Percentiles rank a stretch among this genome's conserved stretches.
phyloP scores from a whole-genome alignment of 2,113 vertebrate genomes.

The Uropsilus gracilis region DNA sequence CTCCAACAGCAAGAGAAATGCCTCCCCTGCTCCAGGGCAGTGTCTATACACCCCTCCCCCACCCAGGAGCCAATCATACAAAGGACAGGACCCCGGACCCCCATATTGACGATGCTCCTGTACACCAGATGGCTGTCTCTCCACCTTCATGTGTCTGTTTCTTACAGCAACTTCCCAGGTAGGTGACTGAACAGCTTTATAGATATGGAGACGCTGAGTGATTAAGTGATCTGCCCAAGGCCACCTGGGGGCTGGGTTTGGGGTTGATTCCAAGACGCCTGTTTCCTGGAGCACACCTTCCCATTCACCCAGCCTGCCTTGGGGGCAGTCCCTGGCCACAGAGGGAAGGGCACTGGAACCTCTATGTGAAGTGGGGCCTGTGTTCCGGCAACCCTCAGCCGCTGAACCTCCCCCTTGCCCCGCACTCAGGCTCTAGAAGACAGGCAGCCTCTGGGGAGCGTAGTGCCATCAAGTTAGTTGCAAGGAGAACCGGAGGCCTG shows the following conservation, averaged over 20 bases:
- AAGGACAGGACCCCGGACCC: not conserved
- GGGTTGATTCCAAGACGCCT: not conserved
- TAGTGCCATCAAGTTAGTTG: not conserved
- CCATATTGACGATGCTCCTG: not conserved
- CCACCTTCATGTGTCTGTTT: not conserved
- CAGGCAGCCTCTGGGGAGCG: too few relatives aligned
- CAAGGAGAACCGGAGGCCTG: not conserved
- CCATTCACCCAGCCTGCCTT: not conserved
- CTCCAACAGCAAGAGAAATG: not conserved
- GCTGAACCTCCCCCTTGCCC: not conserved
- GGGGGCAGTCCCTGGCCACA: rapidly evolving
- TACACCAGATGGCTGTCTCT: too few relatives aligned
- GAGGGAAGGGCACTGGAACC: not conserved
- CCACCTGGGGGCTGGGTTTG: not conserved
- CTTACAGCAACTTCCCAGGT: not conserved
- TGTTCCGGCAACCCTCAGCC: not conserved
- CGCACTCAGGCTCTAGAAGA: not conserved
- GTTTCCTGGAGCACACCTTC: not conserved
- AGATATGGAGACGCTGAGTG: not conserved
- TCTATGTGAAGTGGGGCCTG: not conserved
- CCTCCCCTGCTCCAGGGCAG: not conserved
- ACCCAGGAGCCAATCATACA: too few relatives aligned
- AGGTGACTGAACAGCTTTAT: not conserved
- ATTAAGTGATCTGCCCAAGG: not conserved
- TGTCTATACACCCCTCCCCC: too few relatives aligned